Evolutionary conservation across 1,140 invertebrate genomes (phyloP), one percentile per base, ranked within the genome.

Genomic region (Bombus pyrosoma): DNA sequence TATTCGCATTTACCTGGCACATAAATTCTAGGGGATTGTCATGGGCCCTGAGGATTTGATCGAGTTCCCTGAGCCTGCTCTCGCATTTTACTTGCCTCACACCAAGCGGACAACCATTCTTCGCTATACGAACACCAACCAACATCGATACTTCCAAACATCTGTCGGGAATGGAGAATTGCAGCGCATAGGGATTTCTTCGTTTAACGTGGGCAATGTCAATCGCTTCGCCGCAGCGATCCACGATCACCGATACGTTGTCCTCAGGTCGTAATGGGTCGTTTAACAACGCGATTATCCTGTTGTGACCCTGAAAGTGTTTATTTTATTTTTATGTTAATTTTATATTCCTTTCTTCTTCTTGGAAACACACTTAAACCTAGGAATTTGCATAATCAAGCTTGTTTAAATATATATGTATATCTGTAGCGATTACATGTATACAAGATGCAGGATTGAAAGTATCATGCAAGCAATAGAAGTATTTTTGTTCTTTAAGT

Each of bases 21-120:
- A 98, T 98, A 91, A 98, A 98, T 92, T 98, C 97, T 57, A 98
- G 94, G 0, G 98, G 98, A 94, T 97, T 98, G 87, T 98, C 97
- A 64, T 97, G 96, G 2, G 97, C 96, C 66, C 97, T 94, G 57
- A 98, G 95, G 83, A 98, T 96, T 90, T 98, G 97, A 93, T 98
- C 98, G 82, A 98, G 94, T 93, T 98, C 98, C 43, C 97, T 95
- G 41, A 98, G 95, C 81, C 97, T 96, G 91, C 97, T 98, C 94
- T 98, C 98, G 93, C 98, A 98, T 93, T 98, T 98, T 76, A 98
- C 97, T 90, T 97, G 97, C 25, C 97, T 95, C 28, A 97, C 96
- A 2, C 98, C 98, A 10, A 98, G 95, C 1, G 97, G 96, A 88
- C 96, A 96, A 3, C 97, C 97, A 91, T 98, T 98, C 91, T 97